Evolutionary conservation across 37 sponge, comb jelly and placozoan genomes (phyloP), one percentile per base, ranked within the genome.

Genomic region (Bolinopsis microptera): DNA sequence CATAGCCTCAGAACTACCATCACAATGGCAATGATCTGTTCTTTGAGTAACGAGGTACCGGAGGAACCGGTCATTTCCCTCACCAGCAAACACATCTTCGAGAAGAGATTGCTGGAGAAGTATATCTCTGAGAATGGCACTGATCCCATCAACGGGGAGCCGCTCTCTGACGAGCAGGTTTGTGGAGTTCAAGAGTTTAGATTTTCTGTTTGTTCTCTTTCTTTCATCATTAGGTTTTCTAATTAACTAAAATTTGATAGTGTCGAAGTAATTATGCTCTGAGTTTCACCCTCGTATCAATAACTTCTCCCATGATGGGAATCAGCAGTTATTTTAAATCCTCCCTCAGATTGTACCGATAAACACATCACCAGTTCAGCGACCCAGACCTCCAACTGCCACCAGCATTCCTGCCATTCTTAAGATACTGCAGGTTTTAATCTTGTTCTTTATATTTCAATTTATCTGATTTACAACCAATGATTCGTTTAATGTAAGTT

Each of bases 361-460:
- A 23, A 86, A 86, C 25, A 96, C 94, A 0, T 94, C 93, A 33
- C 97, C 98, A 0, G 93, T 97, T 32, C 94, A 96, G 70, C 95
- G 96, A 38, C 98, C 99, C 26, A 93, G 99, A 35, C 99, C 98
- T 25, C 99, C 99, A 0, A 97, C 99, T 39, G 99, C 99, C 33
- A 99, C 99, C 72, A 97, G 98, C 94, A 99, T 99, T 69, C 99
- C 99, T 13, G 99, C 99, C 32, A 97, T 99, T 69, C 86, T 99
- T 76, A 99, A 99, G 74, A 95, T 97, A 16, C 95, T 99, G 16
- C 99, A 99, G 90, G 99, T 86, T 21, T 67, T n/a, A n/a, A n/a
- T n/a, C n/a, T n/a, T n/a, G n/a, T n/a, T n/a, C n/a, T n/a, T n/a
- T n/a, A n/a, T n/a, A n/a, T n/a, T n/a, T n/a, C n/a, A n/a, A n/a